These are phyloP conservation scores for Paraescarpia echinospica DNA, from an alignment of 1,140 invertebrate genomes.

Conservation along the genomic window DNA sequence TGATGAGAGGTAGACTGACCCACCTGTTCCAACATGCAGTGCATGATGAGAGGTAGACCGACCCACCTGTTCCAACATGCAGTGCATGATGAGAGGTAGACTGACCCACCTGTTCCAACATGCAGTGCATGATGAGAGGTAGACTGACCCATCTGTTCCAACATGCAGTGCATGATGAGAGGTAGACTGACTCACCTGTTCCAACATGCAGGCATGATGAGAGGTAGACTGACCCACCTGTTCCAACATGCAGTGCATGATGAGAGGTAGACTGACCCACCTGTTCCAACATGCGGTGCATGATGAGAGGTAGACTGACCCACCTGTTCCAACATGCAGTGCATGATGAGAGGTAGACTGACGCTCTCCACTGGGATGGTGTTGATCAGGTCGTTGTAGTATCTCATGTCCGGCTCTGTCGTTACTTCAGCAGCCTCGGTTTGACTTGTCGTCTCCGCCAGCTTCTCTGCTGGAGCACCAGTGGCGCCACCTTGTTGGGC, in stretches of 20 bases:
- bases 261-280: no score
- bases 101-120: no score
- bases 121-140: no score
- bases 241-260: no score
- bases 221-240: no score
- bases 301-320: slow-evolving; percentile 10
- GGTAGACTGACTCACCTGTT: no score
- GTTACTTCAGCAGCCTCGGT: neutral
- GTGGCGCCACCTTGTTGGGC: slow-evolving; percentile 7
- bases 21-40: no score
- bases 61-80: neutral
- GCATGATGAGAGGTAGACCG: no score
- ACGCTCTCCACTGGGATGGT: slow-evolving; percentile 54
- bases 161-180: no score
- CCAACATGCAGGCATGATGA: no score
- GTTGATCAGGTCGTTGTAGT: slow-evolving; percentile 57
- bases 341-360: slow-evolving; percentile 52
- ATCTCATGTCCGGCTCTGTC: slow-evolving; percentile 48
- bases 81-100: neutral
- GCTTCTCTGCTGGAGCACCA: neutral
- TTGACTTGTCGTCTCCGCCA: neutral
- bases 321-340: slow-evolving; percentile 58
- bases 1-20: no score
- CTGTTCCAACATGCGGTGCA: neutral
- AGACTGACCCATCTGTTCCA: no score